Percentiles rank a stretch among this genome's conserved stretches.
Conservation (phyloP, 2,797 vertebrate species). For the Crocodylus rhombifer region DNA sequence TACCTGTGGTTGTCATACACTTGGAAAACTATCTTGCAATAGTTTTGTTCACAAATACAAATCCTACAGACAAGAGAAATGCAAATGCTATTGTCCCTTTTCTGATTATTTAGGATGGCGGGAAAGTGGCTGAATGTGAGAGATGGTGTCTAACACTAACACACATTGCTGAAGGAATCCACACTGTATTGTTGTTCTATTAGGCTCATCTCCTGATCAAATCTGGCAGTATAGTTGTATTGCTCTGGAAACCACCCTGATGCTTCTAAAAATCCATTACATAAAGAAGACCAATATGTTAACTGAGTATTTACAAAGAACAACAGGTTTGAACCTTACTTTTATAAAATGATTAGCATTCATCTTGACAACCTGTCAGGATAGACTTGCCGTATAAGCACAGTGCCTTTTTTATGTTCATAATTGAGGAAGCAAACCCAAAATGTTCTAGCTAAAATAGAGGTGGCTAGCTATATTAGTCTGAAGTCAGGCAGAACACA, state of each 20-base stretch:
- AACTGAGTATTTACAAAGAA: not conserved
- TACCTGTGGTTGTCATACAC: not conserved
- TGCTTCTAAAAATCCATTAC: not conserved
- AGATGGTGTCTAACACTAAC: not conserved
- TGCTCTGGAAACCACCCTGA: not conserved
- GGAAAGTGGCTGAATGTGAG: not conserved
- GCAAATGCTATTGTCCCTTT: not conserved
- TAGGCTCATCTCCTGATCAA: not conserved
- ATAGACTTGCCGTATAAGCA: not conserved
- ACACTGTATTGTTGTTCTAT: not conserved
- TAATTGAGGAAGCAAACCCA: conserved; percentile 10
- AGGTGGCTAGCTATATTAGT: not conserved
- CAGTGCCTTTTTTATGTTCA: not conserved
- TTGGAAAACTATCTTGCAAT: not conserved
- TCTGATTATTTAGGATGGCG: not conserved
- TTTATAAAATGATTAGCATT: conserved; percentile 11
- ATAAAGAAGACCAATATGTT: not conserved
- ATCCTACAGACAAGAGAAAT: not conserved
- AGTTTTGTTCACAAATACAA: not conserved
- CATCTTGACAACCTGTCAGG: conserved; percentile 11
- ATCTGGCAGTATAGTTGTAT: not conserved
- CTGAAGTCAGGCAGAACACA: too few species aligned
- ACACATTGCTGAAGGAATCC: not conserved
- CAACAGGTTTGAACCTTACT: not conserved
- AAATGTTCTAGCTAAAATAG: not conserved